Evolutionary conservation across 2,888 invertebrate species (phyloP).

Genomic region (Rugalucina vietnamica): DNA sequence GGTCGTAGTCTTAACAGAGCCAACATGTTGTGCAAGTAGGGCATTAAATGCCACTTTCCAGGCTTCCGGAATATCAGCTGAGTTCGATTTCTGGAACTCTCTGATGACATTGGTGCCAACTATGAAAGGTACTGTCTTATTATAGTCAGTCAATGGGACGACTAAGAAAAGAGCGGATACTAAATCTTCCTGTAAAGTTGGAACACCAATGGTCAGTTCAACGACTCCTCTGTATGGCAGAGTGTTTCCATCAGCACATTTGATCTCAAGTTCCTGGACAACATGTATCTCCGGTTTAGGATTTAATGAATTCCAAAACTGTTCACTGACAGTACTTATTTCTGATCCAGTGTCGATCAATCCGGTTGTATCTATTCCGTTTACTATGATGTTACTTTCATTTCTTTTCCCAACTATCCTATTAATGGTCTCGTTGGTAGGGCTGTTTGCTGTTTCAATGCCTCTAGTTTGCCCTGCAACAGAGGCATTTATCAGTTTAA

Average conservation of each 20-base stretch:
- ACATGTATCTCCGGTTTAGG: background rate
- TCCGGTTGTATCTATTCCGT: no score
- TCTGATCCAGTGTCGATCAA: constrained; percentile 12
- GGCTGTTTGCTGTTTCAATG: no score
- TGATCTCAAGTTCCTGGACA: background rate
- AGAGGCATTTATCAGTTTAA: no score
- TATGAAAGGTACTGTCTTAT: background rate
- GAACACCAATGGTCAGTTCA: background rate
- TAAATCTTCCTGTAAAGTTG: background rate
- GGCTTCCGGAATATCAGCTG: background rate
- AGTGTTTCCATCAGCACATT: constrained; percentile 8
- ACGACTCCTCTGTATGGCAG: constrained; percentile 5
- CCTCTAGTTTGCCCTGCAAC: no score
- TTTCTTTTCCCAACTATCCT: no score
- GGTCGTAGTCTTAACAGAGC: no score
- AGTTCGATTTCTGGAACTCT: background rate
- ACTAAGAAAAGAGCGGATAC: background rate
- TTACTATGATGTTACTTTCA: no score
- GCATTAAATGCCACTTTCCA: background rate
- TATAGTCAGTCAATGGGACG: background rate
- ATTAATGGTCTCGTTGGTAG: no score
- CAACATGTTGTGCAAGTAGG: no score
- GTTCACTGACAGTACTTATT: background rate
- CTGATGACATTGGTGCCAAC: constrained; percentile 16
- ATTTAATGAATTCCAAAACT: constrained; percentile 7